Evolutionary conservation across 2,888 invertebrate species (phyloP).

Genomic region (Zhengitettix transpicula): DNA sequence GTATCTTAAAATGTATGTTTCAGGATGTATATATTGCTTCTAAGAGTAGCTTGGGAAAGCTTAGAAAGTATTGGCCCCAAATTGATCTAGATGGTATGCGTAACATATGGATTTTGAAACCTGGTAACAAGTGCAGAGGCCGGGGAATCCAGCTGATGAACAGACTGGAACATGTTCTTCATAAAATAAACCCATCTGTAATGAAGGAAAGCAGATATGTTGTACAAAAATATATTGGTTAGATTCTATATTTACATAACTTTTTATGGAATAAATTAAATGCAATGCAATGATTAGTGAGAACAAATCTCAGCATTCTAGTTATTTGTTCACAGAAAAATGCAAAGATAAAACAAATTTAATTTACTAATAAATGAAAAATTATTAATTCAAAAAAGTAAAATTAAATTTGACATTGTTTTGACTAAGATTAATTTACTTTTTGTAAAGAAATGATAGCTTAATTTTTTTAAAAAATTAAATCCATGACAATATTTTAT

Average conservation of each 20-base stretch:
- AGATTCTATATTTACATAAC: background rate
- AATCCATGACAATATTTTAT: no score
- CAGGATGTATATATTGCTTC: slow-evolving; percentile 26
- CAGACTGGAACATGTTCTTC: slow-evolving; percentile 67
- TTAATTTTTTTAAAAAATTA: no score
- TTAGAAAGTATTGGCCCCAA: slow-evolving; percentile 64
- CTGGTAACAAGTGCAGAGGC: slow-evolving; percentile 84
- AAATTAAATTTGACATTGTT: no score
- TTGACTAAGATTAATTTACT: no score
- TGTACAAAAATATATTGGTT: slow-evolving; percentile 91
- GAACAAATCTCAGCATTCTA: no score
- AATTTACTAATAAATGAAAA: no score
- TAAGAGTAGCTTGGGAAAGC: slow-evolving; percentile 42
- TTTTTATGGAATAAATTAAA: background rate
- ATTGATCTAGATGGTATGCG: slow-evolving; percentile 66
- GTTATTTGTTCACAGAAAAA: no score
- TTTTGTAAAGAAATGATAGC: no score
- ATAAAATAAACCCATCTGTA: slow-evolving; percentile 43
- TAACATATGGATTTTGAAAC: slow-evolving; percentile 91
- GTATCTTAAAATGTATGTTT: no score
- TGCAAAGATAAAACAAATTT: no score
- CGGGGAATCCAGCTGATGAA: slow-evolving; percentile 78
- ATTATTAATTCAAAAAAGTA: no score
- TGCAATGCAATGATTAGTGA: no score
- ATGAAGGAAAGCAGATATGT: slow-evolving; percentile 63